A percentile compares a stretch with the other conserved stretches of the same genome.
These are phyloP conservation scores for Halcyon leucocephala DNA, from an alignment of 2,797 vertebrate genomes.

Conservation along the genomic window DNA sequence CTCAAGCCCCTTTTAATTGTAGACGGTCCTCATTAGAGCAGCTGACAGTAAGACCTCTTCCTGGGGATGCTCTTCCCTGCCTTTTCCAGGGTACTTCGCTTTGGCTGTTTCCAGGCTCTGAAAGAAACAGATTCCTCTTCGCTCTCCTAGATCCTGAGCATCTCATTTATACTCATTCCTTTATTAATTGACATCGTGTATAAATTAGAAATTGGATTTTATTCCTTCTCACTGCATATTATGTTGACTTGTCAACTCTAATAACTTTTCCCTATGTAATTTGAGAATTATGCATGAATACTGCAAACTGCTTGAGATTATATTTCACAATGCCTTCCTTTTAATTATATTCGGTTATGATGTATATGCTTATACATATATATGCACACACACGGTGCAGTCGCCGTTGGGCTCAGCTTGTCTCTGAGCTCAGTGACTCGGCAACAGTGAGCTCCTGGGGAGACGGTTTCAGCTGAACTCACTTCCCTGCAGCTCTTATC, in stretches of 20 bases:
- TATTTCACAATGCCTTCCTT: background rate
- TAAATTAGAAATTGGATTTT: background rate
- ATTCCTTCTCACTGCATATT: background rate
- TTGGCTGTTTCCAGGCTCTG: background rate
- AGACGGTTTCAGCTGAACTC: background rate
- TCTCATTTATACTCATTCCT: background rate
- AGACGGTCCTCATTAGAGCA: background rate
- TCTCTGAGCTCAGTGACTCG: background rate
- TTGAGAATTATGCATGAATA: background rate
- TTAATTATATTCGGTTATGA: background rate
- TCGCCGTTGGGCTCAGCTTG: background rate
- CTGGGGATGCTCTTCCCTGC: background rate
- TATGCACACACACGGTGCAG: background rate
- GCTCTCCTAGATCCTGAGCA: background rate
- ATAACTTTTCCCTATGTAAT: background rate
- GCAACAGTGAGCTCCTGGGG: background rate
- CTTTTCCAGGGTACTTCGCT: background rate
- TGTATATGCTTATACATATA: background rate
- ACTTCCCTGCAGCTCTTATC: background rate
- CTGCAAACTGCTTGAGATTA: background rate
- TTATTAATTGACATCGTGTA: slow-evolving; percentile 1
- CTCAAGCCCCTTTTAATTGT: background rate
- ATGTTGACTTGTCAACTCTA: background rate
- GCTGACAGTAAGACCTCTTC: background rate
- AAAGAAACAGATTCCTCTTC: background rate